A percentile compares a stretch with the other conserved stretches of the same genome.
Evolutionary conservation across 2,113 vertebrate species (phyloP).

Genomic region (Varanus salvator): DNA sequence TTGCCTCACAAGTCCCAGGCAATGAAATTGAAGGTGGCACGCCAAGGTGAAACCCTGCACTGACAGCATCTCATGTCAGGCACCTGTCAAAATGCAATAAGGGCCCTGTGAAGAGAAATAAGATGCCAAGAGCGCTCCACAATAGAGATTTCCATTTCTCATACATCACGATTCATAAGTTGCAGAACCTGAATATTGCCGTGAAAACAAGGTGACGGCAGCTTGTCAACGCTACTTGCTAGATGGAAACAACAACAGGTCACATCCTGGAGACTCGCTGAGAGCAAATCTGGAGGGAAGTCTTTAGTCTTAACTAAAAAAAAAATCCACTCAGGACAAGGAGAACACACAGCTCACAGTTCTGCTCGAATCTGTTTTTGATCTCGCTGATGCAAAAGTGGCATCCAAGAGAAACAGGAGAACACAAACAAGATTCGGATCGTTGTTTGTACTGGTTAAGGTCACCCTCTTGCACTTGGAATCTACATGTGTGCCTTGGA

Average conservation of each 20-base stretch:
- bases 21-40: constrained; percentile 66
- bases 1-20: constrained; percentile 57
- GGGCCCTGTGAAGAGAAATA: constrained; percentile 64
- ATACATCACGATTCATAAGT: constrained; percentile 52
- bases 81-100: constrained; percentile 72
- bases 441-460: neutral
- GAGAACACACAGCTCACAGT: neutral
- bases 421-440: neutral
- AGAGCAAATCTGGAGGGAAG: neutral
- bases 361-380: neutral
- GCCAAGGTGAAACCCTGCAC: constrained; percentile 70
- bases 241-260: constrained; percentile 27
- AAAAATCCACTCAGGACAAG: neutral
- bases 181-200: constrained; percentile 32
- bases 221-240: constrained; percentile 9
- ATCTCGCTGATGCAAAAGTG: neutral
- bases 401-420: neutral
- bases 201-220: constrained; percentile 43
- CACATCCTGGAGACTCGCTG: neutral
- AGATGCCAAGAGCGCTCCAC: constrained; percentile 59
- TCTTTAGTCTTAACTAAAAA: fast-evolving
- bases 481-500: neutral
- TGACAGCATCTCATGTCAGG: constrained; percentile 68
- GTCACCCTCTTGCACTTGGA: neutral
- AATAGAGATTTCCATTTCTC: constrained; percentile 52